Evolutionary conservation across 64 coral and sea anemone species (phyloP), one percentile per base, ranked within the genome.

Genomic region (Stichodactyla helianthus): DNA sequence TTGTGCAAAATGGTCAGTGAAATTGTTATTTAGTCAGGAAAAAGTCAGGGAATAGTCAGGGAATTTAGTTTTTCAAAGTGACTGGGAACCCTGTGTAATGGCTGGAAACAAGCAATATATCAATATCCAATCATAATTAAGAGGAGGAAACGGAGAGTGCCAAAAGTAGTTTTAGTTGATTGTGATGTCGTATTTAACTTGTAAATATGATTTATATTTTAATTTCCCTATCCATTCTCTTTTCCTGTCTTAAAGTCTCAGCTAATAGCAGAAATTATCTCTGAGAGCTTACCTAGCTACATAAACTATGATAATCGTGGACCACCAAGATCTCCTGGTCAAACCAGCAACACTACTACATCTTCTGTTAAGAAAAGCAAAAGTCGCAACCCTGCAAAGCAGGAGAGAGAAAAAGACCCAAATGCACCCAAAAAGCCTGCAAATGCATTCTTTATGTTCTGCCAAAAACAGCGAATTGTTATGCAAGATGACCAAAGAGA

Each of bases 401-500:
- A 88, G 14, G 95, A 97, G 10, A 97, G 93, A 71, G 95, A 97
- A 26, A 83, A 82, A 15, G 96, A 99, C 71, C 96, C 96, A 10
- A 92, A 99, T 88, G 96, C 96, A 17, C 96, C 96, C 12, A 99
- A 99, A 62, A 99, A 99, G 86, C 96, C 96, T 35, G 93, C 96
- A 53, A 99, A 99, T 90, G 96, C 96, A 17, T 99, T 99, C 81
- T 95, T 99, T 52, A 94, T 99, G 93, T 99, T 95, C 59, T 99
- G 96, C 77, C 93, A 95, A 50, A 90, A 99, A 61, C 96, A 99
- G 28, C 78, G 96, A 26, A 99, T 71, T 57, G 84, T 92, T 0
- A 99, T 99, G 95, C 95, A 98, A 20, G 92, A 94, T 50, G 96
- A 99, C 55, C 96, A 99, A 68, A 95, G 93, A 60, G 96, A 99